Percentiles rank a stretch among this genome's conserved stretches.
These are phyloP conservation scores for Diachasma alloeum DNA, from an alignment of 1,140 invertebrate genomes.

Conservation along the genomic window DNA sequence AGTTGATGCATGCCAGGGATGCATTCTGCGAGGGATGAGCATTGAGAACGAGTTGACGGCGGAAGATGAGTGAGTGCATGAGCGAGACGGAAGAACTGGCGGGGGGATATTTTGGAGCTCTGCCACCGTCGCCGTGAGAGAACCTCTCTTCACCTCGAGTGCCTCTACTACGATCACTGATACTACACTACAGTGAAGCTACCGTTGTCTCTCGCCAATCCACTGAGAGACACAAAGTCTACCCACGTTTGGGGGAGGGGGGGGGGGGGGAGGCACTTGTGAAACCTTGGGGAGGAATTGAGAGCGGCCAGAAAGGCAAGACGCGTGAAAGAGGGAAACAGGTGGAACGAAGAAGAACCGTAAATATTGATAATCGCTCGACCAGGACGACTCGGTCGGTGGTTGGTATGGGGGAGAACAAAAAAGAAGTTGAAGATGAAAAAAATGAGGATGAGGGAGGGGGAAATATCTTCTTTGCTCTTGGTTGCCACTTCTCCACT, in stretches of 20 bases:
- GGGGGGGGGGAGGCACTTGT: conserved; percentile 51
- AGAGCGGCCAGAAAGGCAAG: conserved; percentile 37
- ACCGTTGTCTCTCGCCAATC: neutral
- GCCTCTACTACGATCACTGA: conserved; percentile 63
- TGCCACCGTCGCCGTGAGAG: conserved; percentile 50
- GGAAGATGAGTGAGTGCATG: conserved; percentile 10
- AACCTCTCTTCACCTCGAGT: conserved; percentile 57
- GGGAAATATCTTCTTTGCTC: conserved; percentile 10
- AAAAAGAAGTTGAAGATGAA: conserved; percentile 4
- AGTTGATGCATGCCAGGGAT: neutral
- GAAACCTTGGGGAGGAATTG: conserved; percentile 20
- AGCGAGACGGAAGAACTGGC: neutral
- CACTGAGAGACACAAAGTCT: neutral
- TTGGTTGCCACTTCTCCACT: conserved; percentile 24
- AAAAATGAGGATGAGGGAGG: neutral
- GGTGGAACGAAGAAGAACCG: conserved; percentile 51
- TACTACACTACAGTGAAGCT: conserved; percentile 53
- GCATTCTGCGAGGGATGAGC: neutral
- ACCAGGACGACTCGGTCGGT: conserved; percentile 15
- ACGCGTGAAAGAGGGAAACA: conserved; percentile 49
- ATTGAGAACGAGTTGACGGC: neutral
- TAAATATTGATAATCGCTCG: conserved; percentile 62
- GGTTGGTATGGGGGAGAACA: neutral
- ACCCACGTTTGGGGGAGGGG: no score
- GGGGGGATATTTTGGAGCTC: conserved; percentile 55